Conservation (phyloP, 2,113 vertebrate species). For the Astur gentilis region DNA sequence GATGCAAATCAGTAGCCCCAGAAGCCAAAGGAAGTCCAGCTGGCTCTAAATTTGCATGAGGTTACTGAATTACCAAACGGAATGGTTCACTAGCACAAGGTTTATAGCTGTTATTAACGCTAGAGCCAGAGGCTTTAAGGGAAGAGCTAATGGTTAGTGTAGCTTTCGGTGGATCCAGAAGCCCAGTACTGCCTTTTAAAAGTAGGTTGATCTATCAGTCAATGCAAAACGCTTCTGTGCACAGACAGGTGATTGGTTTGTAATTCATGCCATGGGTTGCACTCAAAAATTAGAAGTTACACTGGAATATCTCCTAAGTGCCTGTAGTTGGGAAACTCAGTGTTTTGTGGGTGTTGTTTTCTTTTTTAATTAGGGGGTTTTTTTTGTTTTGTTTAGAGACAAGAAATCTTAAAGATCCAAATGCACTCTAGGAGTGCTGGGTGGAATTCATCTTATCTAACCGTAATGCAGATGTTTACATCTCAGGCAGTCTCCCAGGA, state of each 20-base stretch:
- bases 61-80: accelerated
- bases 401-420: not conserved
- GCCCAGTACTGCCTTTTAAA: not conserved
- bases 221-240: not conserved
- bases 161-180: not conserved
- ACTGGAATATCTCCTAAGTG: not conserved
- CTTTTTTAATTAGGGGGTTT: accelerated
- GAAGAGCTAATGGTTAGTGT: not conserved
- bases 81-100: accelerated
- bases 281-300: not conserved
- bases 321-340: not conserved
- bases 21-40: not conserved
- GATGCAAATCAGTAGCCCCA: not conserved
- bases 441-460: not conserved
- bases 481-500: not conserved
- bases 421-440: not conserved
- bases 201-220: not conserved
- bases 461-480: not conserved
- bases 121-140: not conserved
- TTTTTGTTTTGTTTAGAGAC: not conserved
- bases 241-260: not conserved
- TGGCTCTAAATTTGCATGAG: not conserved
- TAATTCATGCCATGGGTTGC: not conserved
- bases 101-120: not conserved
- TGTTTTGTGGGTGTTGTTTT: too few species aligned